Evolutionary conservation across 2,888 invertebrate species (phyloP), one percentile per base, ranked within the genome.

Genomic region (Phlogophora meticulosa): DNA sequence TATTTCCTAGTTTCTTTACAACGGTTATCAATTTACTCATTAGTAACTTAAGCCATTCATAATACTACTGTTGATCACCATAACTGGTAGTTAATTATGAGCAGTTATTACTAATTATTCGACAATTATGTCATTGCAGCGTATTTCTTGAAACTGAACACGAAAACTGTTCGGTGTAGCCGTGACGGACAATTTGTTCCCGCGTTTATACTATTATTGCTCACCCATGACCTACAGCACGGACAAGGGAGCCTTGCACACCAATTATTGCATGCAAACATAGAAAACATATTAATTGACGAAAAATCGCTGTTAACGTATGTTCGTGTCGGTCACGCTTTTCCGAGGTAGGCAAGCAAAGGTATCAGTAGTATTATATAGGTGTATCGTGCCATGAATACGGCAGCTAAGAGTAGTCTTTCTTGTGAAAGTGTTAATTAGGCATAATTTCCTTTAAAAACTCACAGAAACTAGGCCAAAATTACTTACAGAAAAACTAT

Each of bases 161-260:
- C 76, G 73, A 78, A 77, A 80, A 75, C 71, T 67, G 61, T 69
- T 74, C 72, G 81, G 83, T 85, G 82, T 78, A 86, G 83, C 88
- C 82, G 55, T 84, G 82, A 77, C 77, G 87, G 85, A 86, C 81
- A 83, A 88, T 91, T 89, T 87, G 90, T 90, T 90, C 87, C 87
- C 84, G 86, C 83, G 83, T 88, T 88, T 87, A 87, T 82, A 78
- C 68, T 81, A 76, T 87, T 85, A 87, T 60, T 84, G 79, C 83
- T 86, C 83, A 90, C 73, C 92, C 92, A 85, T 93, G 94, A 92
- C 92, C 92, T 86, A 87, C 84, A 85, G 75, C 70, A 42, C 45
- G 59, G 68, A 62, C 70, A 61, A 62, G 61, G 62, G 60, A 82
- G 75, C 89, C 89, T 91, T 90, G 90, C 83, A 81, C 76, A 84